These are phyloP conservation scores for Coregonus ussuriensis DNA, from an alignment of 2,797 vertebrate species.

Conservation along the genomic window DNA sequence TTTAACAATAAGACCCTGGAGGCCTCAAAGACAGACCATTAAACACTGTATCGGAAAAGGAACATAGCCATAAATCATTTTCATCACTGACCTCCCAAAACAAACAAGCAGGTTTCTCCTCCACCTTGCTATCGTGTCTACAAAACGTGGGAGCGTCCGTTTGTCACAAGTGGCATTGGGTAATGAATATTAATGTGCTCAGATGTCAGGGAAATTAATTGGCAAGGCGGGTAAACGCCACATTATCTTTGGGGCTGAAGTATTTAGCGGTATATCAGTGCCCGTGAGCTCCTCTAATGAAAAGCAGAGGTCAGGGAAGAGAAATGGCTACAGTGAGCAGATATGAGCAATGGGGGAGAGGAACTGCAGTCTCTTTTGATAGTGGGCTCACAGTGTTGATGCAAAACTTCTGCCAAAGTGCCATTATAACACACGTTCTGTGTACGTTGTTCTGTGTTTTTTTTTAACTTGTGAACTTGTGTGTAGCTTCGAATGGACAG, in stretches of 20 bases:
- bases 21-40: slow-evolving; percentile 32
- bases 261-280: slow-evolving; percentile 74
- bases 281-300: slow-evolving; percentile 67
- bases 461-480: slow-evolving; percentile 10
- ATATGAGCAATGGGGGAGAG: slow-evolving; percentile 51
- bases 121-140: slow-evolving; percentile 41
- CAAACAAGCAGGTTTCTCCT: slow-evolving; percentile 28
- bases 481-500: slow-evolving; percentile 42
- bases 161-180: slow-evolving; percentile 69
- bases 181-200: slow-evolving; percentile 88
- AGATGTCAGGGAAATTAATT: slow-evolving; percentile 84
- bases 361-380: slow-evolving; percentile 7
- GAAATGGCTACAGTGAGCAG: slow-evolving; percentile 60
- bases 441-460: background rate
- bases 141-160: slow-evolving; percentile 47
- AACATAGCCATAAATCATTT: slow-evolving; percentile 52
- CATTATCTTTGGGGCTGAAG: slow-evolving; percentile 75
- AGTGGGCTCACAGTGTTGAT: slow-evolving; percentile 18
- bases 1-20: slow-evolving; percentile 15
- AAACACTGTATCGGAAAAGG: slow-evolving; percentile 16
- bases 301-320: slow-evolving; percentile 68
- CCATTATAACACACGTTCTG: background rate
- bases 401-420: slow-evolving; percentile 17
- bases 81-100: slow-evolving; percentile 3
- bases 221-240: slow-evolving; percentile 76